Conservation (phyloP, 2,888 invertebrate species). For the Pyrrhia umbra region DNA sequence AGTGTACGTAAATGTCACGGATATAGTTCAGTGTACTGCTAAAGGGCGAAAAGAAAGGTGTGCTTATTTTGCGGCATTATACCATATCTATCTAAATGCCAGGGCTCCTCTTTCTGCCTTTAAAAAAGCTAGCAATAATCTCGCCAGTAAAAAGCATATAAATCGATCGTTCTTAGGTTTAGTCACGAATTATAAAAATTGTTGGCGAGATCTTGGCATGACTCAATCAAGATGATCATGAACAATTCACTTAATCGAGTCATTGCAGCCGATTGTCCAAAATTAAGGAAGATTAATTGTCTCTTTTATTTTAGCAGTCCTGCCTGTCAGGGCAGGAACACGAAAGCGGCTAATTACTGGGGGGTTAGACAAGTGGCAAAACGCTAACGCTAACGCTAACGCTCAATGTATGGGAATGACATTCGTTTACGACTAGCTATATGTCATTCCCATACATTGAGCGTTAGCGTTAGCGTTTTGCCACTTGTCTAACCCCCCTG, state of each 20-base stretch:
- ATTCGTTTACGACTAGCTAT: no score
- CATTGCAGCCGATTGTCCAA: constrained; percentile 9
- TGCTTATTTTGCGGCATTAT: neutral
- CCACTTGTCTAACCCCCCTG: no score
- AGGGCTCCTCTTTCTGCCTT: neutral
- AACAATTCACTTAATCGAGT: constrained; percentile 28
- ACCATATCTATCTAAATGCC: neutral
- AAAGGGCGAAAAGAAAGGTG: constrained; percentile 35
- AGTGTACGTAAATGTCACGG: constrained; percentile 46
- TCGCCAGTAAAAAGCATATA: neutral
- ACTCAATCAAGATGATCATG: constrained; percentile 22
- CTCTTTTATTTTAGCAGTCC: neutral
- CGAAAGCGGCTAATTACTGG: neutral
- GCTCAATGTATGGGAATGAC: no score
- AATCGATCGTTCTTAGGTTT: constrained; percentile 10
- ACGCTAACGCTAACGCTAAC: no score
- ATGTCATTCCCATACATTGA: no score
- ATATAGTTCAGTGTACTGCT: constrained; percentile 45
- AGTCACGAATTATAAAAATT: constrained; percentile 33
- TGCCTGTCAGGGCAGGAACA: neutral
- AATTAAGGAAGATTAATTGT: constrained; percentile 1
- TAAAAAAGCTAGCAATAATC: constrained; percentile 12
- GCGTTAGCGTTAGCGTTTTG: no score
- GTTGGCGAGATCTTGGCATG: constrained; percentile 13
- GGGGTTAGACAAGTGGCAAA: no score